phyloP scores from a whole-genome alignment of 2,888 invertebrate species.

The Cremastinae sp. region DNA sequence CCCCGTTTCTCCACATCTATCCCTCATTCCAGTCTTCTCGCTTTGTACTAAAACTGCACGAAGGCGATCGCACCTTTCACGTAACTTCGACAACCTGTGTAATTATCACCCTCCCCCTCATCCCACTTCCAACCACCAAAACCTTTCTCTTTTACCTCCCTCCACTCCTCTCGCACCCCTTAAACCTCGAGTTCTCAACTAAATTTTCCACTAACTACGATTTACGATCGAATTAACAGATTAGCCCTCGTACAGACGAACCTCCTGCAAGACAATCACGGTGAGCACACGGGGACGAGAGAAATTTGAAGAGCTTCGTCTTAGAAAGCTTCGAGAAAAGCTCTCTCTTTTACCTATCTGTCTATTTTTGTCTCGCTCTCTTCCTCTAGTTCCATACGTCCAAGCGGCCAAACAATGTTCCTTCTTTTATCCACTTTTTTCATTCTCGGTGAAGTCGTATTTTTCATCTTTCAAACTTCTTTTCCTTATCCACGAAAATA shows the following conservation, averaged over 20 bases:
- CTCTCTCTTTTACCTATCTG: too few relatives aligned
- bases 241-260: slow-evolving; percentile 60
- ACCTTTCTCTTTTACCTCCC: too few relatives aligned
- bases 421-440: not conserved
- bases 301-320: slow-evolving; percentile 38
- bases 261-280: slow-evolving; percentile 9
- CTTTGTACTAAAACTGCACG: slow-evolving; percentile 19
- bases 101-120: slow-evolving; percentile 70
- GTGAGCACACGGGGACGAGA: not conserved
- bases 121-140: too few relatives aligned
- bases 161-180: too few relatives aligned
- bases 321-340: slow-evolving; percentile 43
- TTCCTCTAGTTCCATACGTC: slow-evolving; percentile 1
- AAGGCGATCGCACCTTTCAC: slow-evolving; percentile 47
- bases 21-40: slow-evolving; percentile 12
- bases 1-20: slow-evolving; percentile 4
- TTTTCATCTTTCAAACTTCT: slow-evolving; percentile 7
- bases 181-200: slow-evolving; percentile 66
- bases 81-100: slow-evolving; percentile 67
- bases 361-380: too few relatives aligned
- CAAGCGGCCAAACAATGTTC: not conserved
- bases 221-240: slow-evolving; percentile 78
- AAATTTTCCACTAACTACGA: slow-evolving; percentile 76
- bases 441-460: not conserved
- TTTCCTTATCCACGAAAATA: slow-evolving; percentile 25